Conservation (phyloP, 2,888 invertebrate genomes). For the Halocaridina rubra region DNA sequence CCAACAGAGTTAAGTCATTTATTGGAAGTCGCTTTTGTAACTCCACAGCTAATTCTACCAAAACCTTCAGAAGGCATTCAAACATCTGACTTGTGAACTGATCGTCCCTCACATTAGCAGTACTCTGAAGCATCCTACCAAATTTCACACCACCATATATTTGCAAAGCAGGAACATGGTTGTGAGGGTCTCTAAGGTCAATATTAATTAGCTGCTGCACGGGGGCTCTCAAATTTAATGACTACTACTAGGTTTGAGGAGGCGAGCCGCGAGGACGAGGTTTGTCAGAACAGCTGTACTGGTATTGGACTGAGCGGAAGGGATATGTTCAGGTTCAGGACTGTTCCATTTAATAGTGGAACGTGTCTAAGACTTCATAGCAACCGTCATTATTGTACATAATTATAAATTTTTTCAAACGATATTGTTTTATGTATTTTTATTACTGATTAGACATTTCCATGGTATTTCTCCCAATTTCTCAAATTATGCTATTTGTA, state of each 20-base stretch:
- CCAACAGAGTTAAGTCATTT: too few relatives aligned
- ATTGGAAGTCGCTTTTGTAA: not conserved
- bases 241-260: too few relatives aligned
- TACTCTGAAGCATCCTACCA: not conserved
- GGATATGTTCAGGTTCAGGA: not conserved
- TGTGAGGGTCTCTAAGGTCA: not conserved
- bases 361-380: not conserved
- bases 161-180: not conserved
- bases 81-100: not conserved
- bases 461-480: not conserved
- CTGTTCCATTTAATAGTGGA: not conserved
- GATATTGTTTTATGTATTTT: not conserved
- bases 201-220: not conserved
- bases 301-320: too few relatives aligned
- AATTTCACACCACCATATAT: not conserved
- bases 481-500: not conserved
- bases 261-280: too few relatives aligned
- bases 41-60: not conserved
- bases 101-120: not conserved
- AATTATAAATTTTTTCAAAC: slow-evolving; percentile 9
- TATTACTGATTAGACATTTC: not conserved
- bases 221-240: not conserved
- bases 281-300: too few relatives aligned
- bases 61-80: too few relatives aligned
- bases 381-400: not conserved